Evolutionary conservation across 53 echinoderm and acorn worm genomes (phyloP).

Genomic region (Temnopleurus reevesii): DNA sequence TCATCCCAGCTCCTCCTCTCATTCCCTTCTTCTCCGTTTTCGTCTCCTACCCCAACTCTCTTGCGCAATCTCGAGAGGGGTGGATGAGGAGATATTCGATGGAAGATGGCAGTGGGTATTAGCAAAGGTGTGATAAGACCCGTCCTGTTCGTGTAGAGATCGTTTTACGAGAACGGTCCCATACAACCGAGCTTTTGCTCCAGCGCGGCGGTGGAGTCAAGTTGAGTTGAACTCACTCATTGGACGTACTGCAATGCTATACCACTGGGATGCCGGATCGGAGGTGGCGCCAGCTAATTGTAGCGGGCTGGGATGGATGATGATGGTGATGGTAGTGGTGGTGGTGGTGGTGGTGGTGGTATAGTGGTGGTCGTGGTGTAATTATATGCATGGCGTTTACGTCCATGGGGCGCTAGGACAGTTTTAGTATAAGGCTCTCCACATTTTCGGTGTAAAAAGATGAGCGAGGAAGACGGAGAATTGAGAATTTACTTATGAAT

Average conservation of each 20-base stretch:
- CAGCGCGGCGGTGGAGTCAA: background rate
- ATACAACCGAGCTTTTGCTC: background rate
- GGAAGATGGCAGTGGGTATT: background rate
- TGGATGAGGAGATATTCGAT: background rate
- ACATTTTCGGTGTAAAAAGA: background rate
- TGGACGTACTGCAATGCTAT: background rate
- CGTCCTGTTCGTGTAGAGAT: background rate
- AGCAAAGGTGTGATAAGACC: slow-evolving; percentile 16
- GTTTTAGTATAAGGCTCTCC: too few species aligned
- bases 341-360: too few species aligned
- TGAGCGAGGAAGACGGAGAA: background rate
- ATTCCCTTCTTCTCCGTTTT: background rate
- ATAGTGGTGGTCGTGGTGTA: too few species aligned
- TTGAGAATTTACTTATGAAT: too few species aligned
- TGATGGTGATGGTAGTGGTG: background rate
- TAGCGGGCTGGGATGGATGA: background rate
- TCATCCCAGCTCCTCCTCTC: background rate
- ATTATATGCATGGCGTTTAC: too few species aligned
- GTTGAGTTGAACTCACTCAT: slow-evolving; percentile 1
- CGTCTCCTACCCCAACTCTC: background rate
- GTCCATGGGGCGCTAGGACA: too few species aligned
- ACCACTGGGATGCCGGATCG: background rate
- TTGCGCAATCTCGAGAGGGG: background rate
- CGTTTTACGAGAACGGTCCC: background rate
- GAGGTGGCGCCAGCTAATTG: background rate